Evolutionary conservation across 2,888 invertebrate genomes (phyloP), one percentile per base, ranked within the genome.

Genomic region (Sipha maydis): DNA sequence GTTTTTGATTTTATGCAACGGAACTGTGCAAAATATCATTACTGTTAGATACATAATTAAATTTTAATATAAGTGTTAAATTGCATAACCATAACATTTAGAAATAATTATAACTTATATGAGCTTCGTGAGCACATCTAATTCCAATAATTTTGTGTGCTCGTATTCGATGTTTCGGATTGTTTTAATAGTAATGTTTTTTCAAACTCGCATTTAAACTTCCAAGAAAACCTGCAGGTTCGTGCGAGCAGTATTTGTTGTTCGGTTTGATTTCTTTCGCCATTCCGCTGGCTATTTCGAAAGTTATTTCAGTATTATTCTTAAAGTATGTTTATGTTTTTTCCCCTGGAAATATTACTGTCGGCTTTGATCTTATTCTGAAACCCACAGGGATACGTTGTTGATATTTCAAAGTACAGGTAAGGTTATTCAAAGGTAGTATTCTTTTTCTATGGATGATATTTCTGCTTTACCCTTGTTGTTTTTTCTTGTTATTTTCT

Each of bases 231-330:
- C 48, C 14, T 48, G 48, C 11, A 48, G 48, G 48, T 48, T 48
- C 14, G 14, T 14, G 48, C 14, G 48, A 14, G 48, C 48, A 14
- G 48, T 61, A 25, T 25, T 19, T 61, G 19, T 61, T 25, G 25
- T 61, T 61, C 61, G 19, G 56, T 56, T 56, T 56, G 41, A 41
- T 41, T 41, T 41, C 41, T 56, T 56, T 21, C 19, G 21, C 21
- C 61, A 25, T 25, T 61, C 61, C 61, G 19, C 61, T 21, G 61
- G 61, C 61, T 25, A 25, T 61, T 25, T 25, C 61, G 25, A 25
- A 61, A 61, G 25, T 61, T 61, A 61, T 83, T 83, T 83, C 48
- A 77, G 38, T 48, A 77, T 21, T 48, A 48, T 38, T 77, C 11
- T 77, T 11, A 77, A 77, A 77, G 48, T 48, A 41, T n/a, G 41